Evolutionary conservation across 2,888 invertebrate species (phyloP).

Genomic region (Drosophila nr. medialis): DNA sequence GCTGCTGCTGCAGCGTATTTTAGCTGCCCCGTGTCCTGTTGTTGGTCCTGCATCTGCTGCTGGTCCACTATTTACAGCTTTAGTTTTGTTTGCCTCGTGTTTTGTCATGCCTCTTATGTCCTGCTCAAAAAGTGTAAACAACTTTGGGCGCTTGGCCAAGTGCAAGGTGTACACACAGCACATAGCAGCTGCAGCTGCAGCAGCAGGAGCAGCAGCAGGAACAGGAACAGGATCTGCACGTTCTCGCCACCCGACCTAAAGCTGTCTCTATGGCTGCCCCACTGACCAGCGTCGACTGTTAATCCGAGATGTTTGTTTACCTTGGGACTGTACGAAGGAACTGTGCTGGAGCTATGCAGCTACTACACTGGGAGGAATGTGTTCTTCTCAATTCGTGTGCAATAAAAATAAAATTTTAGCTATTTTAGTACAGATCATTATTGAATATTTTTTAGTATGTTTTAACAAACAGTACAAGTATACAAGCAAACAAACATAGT

Average conservation of each 20-base stretch:
- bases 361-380: neutral
- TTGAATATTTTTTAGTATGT: neutral
- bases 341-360: neutral
- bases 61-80: slow-evolving; percentile 68
- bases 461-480: neutral
- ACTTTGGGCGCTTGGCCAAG: slow-evolving; percentile 80
- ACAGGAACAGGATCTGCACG: slow-evolving; percentile 35
- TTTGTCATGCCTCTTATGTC: slow-evolving; percentile 81
- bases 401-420: neutral
- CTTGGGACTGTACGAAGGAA: slow-evolving; percentile 58
- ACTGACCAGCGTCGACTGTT: slow-evolving; percentile 74
- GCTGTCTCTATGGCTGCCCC: slow-evolving; percentile 46
- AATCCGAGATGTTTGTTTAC: slow-evolving; percentile 82
- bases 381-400: neutral
- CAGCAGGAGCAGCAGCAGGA: slow-evolving; percentile 3
- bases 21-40: slow-evolving; percentile 34
- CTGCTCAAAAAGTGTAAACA: slow-evolving; percentile 82
- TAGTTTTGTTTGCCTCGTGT: slow-evolving; percentile 78
- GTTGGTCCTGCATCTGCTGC: slow-evolving; percentile 15
- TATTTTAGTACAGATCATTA: neutral
- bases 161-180: slow-evolving; percentile 69
- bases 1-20: slow-evolving; percentile 33
- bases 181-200: slow-evolving; percentile 4
- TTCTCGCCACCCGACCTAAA: slow-evolving; percentile 35
- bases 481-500: neutral